phyloP scores from a whole-genome alignment of 2,888 invertebrate species.

The Leptopilina myrica region DNA sequence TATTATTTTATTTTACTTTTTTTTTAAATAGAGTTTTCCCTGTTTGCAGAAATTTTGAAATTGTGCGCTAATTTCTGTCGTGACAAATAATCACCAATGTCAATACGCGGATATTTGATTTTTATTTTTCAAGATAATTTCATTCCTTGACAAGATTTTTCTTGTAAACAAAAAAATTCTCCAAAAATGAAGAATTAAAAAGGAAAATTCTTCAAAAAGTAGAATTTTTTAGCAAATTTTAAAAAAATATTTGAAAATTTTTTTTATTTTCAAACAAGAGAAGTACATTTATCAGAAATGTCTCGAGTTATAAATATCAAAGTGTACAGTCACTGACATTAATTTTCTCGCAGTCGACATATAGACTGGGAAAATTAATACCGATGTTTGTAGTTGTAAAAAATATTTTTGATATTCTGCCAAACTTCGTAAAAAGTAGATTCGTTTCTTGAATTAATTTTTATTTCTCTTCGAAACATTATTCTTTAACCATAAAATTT shows the following conservation, averaged over 20 bases:
- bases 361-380: neutral
- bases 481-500: no score
- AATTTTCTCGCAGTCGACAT: no score
- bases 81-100: conserved; percentile 15
- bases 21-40: conserved; percentile 25
- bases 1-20: conserved; percentile 44
- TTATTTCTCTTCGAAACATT: no score
- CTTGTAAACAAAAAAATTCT: no score
- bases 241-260: neutral
- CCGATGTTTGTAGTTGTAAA: neutral
- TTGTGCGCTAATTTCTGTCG: neutral
- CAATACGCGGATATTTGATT: neutral
- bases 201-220: no score
- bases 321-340: no score
- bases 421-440: neutral
- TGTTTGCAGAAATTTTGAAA: conserved; percentile 28
- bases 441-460: no score
- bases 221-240: no score
- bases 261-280: neutral
- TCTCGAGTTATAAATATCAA: no score
- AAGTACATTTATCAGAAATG: no score
- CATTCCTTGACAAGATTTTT: neutral
- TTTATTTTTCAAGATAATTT: neutral
- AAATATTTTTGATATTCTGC: neutral
- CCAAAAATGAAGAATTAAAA: no score